Percentiles rank a stretch among this genome's conserved stretches.
Evolutionary conservation across 2,113 vertebrate genomes (phyloP).

Genomic region (Camelus bactrianus): DNA sequence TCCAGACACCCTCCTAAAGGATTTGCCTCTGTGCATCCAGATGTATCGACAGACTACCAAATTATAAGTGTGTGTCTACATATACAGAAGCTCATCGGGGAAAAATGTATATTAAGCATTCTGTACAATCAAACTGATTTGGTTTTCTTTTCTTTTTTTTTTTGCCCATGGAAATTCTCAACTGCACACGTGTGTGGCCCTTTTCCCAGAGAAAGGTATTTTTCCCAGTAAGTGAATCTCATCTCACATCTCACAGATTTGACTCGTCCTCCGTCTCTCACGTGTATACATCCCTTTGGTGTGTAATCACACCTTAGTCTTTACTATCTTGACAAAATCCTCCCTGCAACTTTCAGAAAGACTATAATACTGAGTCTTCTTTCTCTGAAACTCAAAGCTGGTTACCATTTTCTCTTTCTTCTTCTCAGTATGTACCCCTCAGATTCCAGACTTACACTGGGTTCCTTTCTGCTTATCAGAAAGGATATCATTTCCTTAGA

Average conservation of each 20-base stretch:
- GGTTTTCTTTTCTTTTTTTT: not conserved
- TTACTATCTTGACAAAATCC: not conserved
- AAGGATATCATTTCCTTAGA: not conserved
- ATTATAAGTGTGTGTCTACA: not conserved
- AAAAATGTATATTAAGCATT: conserved; percentile 6
- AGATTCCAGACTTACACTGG: not conserved
- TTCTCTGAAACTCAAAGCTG: not conserved
- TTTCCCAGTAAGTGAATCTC: not conserved
- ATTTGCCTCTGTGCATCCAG: not conserved
- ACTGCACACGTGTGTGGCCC: not conserved
- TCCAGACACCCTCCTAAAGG: not conserved
- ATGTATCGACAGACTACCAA: not conserved
- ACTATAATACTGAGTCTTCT: not conserved
- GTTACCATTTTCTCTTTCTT: not conserved
- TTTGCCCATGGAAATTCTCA: not conserved
- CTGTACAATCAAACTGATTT: not conserved
- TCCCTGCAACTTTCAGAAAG: not conserved
- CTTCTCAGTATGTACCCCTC: not conserved
- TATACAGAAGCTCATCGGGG: not conserved
- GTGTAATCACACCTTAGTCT: not conserved
- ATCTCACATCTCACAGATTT: not conserved
- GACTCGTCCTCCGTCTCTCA: not conserved
- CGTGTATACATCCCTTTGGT: not conserved
- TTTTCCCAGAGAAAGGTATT: not conserved
- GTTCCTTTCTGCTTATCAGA: not conserved